Base-by-base conservation (phyloP, 2,113 vertebrate genomes). In the Myotis davidii region DNA sequence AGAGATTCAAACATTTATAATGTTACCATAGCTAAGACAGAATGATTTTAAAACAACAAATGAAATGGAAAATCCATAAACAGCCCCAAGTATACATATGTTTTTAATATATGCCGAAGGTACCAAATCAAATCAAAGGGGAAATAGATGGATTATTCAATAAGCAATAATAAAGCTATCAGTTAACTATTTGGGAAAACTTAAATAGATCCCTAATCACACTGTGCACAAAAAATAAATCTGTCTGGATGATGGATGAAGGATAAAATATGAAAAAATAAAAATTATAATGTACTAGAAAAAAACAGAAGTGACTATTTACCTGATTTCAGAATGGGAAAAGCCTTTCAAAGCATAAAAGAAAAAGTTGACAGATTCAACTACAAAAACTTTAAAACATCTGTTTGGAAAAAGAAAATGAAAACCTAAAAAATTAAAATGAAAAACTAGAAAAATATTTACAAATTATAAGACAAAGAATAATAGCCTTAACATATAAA, bases 361-460 rank as follows among this genome's bases (percentile, higher is more conserved):
- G 56, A 92, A 74, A 85, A 95, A 9, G 20, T 18, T 85, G n/a
- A 59, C 32, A 88, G 65, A 69, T 45, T 16, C 17, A 11, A 67
- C 65, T 64, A 72, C 32, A 94, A 21, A 85, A 90, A 56, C 79
- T 70, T 88, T 85, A 93, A 95, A 94, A 72, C 3, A 77, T 37
- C 32, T 74, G 4, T 90, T 32, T 18, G 20, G 34, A 65, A 56
- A 70, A 87, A 39, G 52, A 3, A 34, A 34, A 61, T 0, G 16
- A 70, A 59, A 45, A 6, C 0, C 45, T 69, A 14, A 13, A 65
- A 88, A 94, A 92, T 81, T 42, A 59, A 88, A 72, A 89, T 61
- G 39, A 91, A 91, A 97, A 76, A 70, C 73, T 59, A 12, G 32
- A 93, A 96, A 94, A 81, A 85, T 2, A 39, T 76, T 93, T 96